Base-by-base conservation (phyloP, 2,888 invertebrate species). In the Torymus texanus region DNA sequence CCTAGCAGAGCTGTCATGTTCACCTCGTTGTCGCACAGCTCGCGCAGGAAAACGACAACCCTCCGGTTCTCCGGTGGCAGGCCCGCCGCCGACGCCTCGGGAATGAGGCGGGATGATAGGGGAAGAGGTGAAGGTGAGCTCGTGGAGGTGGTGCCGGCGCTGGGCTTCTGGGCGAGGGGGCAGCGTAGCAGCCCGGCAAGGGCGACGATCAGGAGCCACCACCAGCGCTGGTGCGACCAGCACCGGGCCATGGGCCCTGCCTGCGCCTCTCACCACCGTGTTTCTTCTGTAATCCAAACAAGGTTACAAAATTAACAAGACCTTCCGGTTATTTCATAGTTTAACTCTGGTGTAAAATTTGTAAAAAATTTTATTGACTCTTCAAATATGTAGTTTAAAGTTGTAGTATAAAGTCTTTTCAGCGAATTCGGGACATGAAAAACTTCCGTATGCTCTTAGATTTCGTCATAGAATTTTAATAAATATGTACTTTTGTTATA, bases 191-290 rank as follows among this genome's bases (percentile, higher is more conserved):
- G 29, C 61, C n/a, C 55, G 56, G 62, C 18, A 14, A 67, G 12
- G 13, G 73, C 41, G 84, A 86, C 85, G 84, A 88, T 83, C 86
- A 86, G 82, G 83, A 87, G 86, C 88, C 88, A 89, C 88, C 88
- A 87, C 87, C 88, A 86, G 85, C 86, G 84, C 86, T 86, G 86
- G 84, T 84, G 86, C 80, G 85, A 85, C 87, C 85, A 90, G 88
- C 90, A 90, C 90, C 91, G 90, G 90, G 89, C 90, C 89, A 89
- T 90, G 87, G 88, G 86, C 89, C 87, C 87, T 66, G 80, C 79
- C 50, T 79, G 73, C 81, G 75, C 80, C 61, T 41, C 70, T 56
- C 70, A 71, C 74, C 71, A 72, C 61, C 79, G 67, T 76, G 55
- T 76, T 76, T 67, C 68, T 71, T 51, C 75, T 77, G 11, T 10